phyloP scores from a whole-genome alignment of 2,797 vertebrate species.

The Gymnopithys bicolor region DNA sequence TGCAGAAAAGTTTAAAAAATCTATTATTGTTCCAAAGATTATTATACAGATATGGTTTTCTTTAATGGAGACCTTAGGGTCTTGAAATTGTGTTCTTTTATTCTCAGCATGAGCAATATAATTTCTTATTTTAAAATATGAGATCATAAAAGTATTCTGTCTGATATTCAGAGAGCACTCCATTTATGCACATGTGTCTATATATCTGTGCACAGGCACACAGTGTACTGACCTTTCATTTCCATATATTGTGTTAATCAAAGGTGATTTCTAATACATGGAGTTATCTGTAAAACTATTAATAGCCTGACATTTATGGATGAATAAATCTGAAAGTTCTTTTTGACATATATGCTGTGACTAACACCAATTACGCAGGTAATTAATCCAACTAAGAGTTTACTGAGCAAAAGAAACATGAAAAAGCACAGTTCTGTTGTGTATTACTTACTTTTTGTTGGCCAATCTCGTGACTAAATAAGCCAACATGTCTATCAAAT shows the following conservation, averaged over 20 bases:
- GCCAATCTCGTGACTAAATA: neutral
- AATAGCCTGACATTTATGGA: neutral
- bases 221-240: neutral
- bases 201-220: neutral
- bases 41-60: constrained; percentile 40
- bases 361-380: neutral
- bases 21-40: constrained; percentile 30
- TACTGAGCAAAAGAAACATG: neutral
- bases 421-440: neutral
- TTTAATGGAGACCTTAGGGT: constrained; percentile 26
- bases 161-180: neutral
- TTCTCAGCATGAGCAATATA: neutral
- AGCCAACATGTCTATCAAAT: neutral
- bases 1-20: constrained; percentile 30
- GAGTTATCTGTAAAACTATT: neutral
- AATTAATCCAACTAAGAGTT: neutral
- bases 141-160: neutral
- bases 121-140: neutral
- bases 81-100: neutral
- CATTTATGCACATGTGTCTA: fast-evolving
- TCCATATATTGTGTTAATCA: neutral
- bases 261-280: neutral
- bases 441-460: neutral
- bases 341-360: neutral
- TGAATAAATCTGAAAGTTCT: neutral